Evolutionary conservation across 2,888 invertebrate species (phyloP).

Genomic region (Stenodema calcarata): DNA sequence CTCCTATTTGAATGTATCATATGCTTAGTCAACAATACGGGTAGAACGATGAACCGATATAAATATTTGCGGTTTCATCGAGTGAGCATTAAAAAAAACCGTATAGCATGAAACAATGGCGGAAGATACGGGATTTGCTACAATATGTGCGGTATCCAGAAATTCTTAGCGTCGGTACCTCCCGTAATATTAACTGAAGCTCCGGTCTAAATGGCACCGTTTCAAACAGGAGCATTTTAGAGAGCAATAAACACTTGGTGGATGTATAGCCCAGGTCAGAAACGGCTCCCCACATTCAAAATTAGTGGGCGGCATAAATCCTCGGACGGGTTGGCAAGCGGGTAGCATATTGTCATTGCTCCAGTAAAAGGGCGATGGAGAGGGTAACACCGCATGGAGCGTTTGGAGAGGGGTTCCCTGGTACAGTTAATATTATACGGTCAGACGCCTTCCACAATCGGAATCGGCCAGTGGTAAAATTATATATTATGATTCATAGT

Average conservation of each 20-base stretch:
- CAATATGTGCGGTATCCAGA: not conserved
- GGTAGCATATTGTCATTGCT: constrained; percentile 30
- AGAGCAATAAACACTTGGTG: not conserved
- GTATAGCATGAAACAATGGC: not conserved
- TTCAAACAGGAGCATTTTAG: not conserved
- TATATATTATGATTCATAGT: not conserved
- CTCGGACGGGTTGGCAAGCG: constrained; percentile 1
- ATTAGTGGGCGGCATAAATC: constrained; percentile 37
- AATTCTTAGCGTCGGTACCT: not conserved
- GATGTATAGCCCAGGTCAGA: not conserved
- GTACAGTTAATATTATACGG: not conserved
- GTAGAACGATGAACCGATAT: too few species aligned
- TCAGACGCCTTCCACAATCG: not conserved
- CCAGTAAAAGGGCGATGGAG: constrained; percentile 14
- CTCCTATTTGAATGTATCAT: too few species aligned
- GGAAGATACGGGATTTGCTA: not conserved
- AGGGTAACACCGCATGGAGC: not conserved
- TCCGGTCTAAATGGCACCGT: not conserved
- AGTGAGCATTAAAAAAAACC: too few species aligned
- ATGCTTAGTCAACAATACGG: too few species aligned
- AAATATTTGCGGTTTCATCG: too few species aligned
- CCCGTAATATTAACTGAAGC: not conserved
- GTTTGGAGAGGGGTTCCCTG: not conserved
- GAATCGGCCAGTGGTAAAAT: not conserved
- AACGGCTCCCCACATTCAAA: not conserved